Percentiles rank a stretch among this genome's conserved stretches.
Evolutionary conservation across 2,888 invertebrate genomes (phyloP).

Genomic region (Ptilodon capucinus): DNA sequence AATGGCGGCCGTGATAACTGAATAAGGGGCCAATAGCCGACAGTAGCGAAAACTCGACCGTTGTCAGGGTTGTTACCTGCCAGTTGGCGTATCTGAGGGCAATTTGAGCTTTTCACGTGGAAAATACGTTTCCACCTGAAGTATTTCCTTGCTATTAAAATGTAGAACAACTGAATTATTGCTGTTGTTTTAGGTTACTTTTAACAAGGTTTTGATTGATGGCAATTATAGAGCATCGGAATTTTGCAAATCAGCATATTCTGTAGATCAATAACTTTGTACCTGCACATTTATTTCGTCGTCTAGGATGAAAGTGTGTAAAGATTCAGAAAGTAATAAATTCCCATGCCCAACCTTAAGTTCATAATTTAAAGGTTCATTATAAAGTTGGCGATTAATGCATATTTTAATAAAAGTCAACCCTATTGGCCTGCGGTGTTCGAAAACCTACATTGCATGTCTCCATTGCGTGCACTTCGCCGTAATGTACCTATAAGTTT

Average conservation of each 20-base stretch:
- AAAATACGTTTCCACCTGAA: background rate
- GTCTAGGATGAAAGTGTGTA: no score
- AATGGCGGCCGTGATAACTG: constrained; percentile 58
- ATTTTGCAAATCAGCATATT: no score
- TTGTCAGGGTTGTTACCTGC: constrained; percentile 28
- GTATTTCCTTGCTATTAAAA: background rate
- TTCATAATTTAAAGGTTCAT: background rate
- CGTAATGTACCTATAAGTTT: constrained; percentile 53
- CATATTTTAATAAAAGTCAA: constrained; percentile 23
- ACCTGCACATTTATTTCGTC: no score
- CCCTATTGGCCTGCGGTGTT: constrained; percentile 47
- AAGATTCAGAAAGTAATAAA: no score
- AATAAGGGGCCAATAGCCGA: constrained; percentile 56
- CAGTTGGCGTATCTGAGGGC: background rate
- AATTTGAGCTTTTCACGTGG: background rate
- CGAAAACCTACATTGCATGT: constrained; percentile 61
- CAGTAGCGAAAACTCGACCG: constrained; percentile 61
- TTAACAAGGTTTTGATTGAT: background rate
- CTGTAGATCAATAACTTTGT: no score
- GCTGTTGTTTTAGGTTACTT: background rate
- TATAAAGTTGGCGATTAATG: background rate
- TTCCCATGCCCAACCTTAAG: no score
- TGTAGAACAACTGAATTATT: background rate
- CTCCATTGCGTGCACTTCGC: constrained; percentile 64
- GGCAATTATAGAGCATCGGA: no score